Evolutionary conservation across 2,113 vertebrate genomes (phyloP), one percentile per base, ranked within the genome.

Genomic region (Semnornis frantzii): DNA sequence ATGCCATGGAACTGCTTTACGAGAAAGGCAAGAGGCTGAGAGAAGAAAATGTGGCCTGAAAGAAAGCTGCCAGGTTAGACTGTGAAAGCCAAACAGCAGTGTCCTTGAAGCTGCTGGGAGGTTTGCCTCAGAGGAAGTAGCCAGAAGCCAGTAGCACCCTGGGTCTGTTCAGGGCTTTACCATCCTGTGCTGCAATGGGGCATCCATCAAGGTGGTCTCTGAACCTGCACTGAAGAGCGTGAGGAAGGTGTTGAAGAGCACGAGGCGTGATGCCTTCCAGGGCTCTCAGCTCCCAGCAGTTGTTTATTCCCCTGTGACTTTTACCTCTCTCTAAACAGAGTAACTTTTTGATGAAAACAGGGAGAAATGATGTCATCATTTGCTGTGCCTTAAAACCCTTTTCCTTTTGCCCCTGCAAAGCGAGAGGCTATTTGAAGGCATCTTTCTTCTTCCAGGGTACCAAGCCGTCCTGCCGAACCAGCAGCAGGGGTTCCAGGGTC

Each of bases 401-500:
- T 42, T 25, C 16, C 16, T 78, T 80, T 82, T 68, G 42, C 14
- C 46, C 13, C 19, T 80, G 5, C 10, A n/a, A 85, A 85, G n/a
- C 0, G 3, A 11, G 28, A 62, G 23, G 3, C 3, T 70, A 12
- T 68, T 83, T 91, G 93, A 86, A 93, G 58, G 42, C 0, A 0
- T 9, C 77, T 82, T 33, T 16, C 92, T 93, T 90, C 66, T 96
- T 97, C 64, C 97, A 98, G 99, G 98, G 97, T 99, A 98, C 87
- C 95, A 98, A 83, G 87, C 98, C 83, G 96, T 98, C 76, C 89
- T 98, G 92, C 89, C 98, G 1, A 98, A 96, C 96, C 98, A 98
- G 64, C 98, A 98, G 93, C 98, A 98, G 93, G 97, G 98, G 21
- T 98, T 98, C 97, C 98, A 98, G 90, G 95, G 97, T 94, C 97